phyloP scores from a whole-genome alignment of 2,113 vertebrate species.

The Xerus inauris region DNA sequence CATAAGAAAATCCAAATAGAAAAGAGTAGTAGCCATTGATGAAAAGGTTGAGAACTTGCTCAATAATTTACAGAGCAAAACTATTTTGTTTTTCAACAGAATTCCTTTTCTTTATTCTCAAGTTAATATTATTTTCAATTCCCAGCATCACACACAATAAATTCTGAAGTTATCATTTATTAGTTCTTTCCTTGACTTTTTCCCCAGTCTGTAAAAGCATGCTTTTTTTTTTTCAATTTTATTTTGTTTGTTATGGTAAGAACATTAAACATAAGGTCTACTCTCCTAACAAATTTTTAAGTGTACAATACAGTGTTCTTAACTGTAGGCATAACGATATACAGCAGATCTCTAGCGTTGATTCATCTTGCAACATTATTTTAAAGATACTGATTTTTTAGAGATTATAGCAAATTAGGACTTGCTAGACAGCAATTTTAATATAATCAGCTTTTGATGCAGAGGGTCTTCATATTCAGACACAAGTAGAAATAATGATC shows the following conservation, averaged over 20 bases:
- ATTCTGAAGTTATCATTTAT: background rate
- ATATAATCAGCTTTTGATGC: background rate
- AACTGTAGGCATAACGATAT: background rate
- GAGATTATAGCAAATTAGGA: background rate
- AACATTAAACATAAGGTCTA: background rate
- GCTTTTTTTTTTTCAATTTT: background rate
- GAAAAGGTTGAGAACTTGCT: slow-evolving; percentile 1
- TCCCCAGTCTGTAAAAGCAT: background rate
- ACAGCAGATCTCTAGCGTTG: background rate
- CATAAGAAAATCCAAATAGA: background rate
- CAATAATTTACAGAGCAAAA: background rate
- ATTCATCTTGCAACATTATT: background rate
- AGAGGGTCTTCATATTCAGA: background rate
- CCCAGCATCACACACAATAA: background rate
- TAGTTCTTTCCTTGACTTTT: background rate
- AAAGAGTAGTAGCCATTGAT: background rate
- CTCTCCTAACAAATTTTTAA: background rate
- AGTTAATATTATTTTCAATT: background rate
- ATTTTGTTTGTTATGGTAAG: background rate
- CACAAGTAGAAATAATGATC: slow-evolving; percentile 38
- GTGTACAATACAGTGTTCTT: background rate
- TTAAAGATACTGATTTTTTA: background rate
- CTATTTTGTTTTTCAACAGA: background rate
- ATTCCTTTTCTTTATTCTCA: background rate
- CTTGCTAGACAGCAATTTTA: slow-evolving; percentile 13